phyloP scores from a whole-genome alignment of 2,797 vertebrate species.

The Fratercula arctica region DNA sequence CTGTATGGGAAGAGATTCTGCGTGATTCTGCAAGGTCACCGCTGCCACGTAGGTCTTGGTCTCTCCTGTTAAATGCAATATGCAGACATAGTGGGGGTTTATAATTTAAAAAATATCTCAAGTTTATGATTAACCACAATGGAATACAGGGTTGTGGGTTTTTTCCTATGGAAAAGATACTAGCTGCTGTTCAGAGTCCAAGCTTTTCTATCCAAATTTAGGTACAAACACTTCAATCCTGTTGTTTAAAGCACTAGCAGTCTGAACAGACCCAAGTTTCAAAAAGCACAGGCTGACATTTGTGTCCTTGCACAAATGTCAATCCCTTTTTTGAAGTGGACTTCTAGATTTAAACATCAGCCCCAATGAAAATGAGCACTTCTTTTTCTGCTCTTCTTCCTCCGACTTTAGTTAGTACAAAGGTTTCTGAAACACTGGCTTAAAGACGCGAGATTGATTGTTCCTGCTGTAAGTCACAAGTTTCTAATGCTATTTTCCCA shows the following conservation, averaged over 20 bases:
- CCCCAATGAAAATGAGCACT: not conserved
- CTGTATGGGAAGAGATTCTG: not conserved
- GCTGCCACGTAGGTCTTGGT: not conserved
- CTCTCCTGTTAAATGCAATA: not conserved
- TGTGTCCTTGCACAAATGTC: not conserved
- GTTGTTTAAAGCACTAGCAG: not conserved
- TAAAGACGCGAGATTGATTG: not conserved
- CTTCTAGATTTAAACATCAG: not conserved
- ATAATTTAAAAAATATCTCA: not conserved
- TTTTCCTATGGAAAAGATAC: not conserved
- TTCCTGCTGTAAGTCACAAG: not conserved
- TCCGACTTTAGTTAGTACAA: not conserved
- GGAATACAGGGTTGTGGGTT: not conserved
- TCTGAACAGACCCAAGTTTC: not conserved
- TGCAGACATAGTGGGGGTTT: not conserved
- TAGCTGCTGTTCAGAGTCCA: not conserved
- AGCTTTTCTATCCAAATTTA: not conserved
- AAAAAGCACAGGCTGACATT: conserved; percentile 7
- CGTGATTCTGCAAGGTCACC: not conserved
- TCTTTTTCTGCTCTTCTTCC: not conserved
- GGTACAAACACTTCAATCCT: not conserved
- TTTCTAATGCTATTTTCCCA: not conserved
- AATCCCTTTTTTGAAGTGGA: not conserved
- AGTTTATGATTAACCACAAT: not conserved
- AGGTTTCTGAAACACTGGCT: not conserved